These are phyloP conservation scores for Leiothrix lutea DNA, from an alignment of 2,113 vertebrate genomes.

Conservation along the genomic window DNA sequence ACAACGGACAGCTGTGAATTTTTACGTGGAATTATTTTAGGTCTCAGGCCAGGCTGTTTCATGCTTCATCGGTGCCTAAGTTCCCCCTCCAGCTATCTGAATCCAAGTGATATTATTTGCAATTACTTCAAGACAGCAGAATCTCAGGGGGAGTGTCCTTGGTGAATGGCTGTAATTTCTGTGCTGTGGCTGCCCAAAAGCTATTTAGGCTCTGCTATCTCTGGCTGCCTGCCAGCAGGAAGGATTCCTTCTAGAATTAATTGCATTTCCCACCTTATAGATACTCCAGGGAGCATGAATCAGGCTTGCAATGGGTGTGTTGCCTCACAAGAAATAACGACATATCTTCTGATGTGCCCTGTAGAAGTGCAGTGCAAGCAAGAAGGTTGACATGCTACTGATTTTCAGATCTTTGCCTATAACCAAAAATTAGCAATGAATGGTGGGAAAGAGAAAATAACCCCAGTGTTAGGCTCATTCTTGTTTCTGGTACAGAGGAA, in stretches of 20 bases:
- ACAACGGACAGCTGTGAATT: background rate
- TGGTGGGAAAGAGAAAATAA: background rate
- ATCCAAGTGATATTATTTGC: conserved; percentile 45
- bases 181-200: conserved; percentile 32
- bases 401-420: background rate
- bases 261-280: conserved; percentile 27
- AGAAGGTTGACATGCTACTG: background rate
- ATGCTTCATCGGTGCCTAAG: background rate
- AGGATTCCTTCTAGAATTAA: conserved; percentile 53
- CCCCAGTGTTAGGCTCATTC: background rate
- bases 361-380: background rate
- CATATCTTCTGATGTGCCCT: background rate
- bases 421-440: background rate
- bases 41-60: conserved; percentile 9
- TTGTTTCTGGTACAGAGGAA: background rate
- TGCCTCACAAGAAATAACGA: background rate
- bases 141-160: conserved; percentile 34
- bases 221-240: conserved; percentile 34
- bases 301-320: background rate
- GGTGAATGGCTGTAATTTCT: conserved; percentile 41
- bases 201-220: background rate
- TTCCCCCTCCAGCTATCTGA: conserved; percentile 30
- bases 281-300: background rate
- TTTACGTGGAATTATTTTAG: conserved; percentile 17
- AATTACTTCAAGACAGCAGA: conserved; percentile 51